phyloP scores from a whole-genome alignment of 2,113 vertebrate species.

The Tragelaphus imberbis region DNA sequence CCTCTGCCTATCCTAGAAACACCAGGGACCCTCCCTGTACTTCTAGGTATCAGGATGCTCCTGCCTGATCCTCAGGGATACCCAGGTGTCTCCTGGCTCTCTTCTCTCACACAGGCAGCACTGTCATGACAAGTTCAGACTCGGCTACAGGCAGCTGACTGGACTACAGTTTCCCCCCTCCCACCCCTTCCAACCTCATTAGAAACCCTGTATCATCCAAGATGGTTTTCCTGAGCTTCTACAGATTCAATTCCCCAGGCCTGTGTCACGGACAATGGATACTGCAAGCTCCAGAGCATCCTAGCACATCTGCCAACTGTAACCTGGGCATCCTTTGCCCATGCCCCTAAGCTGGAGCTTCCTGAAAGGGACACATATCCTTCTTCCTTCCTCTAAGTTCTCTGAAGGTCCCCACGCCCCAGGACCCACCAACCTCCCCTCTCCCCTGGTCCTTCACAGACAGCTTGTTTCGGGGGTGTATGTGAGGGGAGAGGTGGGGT shows the following conservation, averaged over 20 bases:
- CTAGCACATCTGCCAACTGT: no score
- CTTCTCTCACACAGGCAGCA: background rate
- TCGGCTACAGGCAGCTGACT: fast-evolving
- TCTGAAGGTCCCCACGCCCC: background rate
- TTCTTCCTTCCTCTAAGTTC: background rate
- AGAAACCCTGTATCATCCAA: background rate
- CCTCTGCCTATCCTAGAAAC: background rate
- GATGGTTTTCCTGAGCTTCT: background rate
- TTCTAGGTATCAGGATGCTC: background rate
- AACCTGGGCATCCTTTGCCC: background rate
- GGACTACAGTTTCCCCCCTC: fast-evolving
- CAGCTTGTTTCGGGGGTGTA: background rate
- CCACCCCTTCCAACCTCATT: background rate
- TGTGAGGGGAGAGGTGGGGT: background rate
- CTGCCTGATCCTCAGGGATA: no score
- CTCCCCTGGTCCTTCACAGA: background rate
- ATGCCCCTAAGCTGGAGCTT: fast-evolving
- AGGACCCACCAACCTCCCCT: background rate
- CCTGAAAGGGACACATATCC: background rate
- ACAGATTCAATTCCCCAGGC: background rate
- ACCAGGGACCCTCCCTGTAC: background rate
- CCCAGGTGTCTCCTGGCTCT: background rate
- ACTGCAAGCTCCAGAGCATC: background rate
- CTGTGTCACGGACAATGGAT: background rate
- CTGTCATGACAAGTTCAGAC: background rate